Base-by-base conservation (phyloP, 2,888 invertebrate genomes). In the Monochamus alternatus region DNA sequence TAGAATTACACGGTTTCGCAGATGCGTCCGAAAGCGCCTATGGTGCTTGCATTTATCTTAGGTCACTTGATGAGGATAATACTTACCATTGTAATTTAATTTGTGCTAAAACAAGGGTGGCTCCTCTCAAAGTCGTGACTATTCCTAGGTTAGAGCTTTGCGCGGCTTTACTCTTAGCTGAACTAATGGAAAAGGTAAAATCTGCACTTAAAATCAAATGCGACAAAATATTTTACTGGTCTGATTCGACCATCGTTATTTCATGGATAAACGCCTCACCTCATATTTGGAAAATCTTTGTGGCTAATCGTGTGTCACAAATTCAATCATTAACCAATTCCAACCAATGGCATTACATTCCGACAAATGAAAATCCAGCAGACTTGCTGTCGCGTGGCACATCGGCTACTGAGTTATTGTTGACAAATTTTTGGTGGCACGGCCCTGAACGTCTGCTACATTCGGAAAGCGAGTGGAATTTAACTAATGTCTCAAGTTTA, bases 281-380 rank as follows among this genome's bases (percentile, higher is more conserved):
- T 44, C 63, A 63, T 44, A 9, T 44, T 5, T 60, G 60, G 43
- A 80, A 82, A 76, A 73, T 77, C 4, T 81, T 81, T 55, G 72
- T 76, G 2, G 65, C 69, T n/a, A 78, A 78, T 55, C 67, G 80
- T 22, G 71, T 78, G 22, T 67, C 78, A 9, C 76, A 78, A 47
- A 81, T 81, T 62, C 76, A 78, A 74, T 14, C 43, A 2, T 32
- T 79, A 14, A 75, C 79, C 2, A 10, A 55, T 1, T 43, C 76
- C 38, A 47, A 10, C 32, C 65, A 69, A 22, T 82, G 82, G 78
- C 52, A 58, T 9, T 76, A 80, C 64, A 75, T 81, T 38, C 69
- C 74, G 5, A 67, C 75, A 5, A 75, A 68, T 14, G 74, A 74
- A 9, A 81, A 81, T 68, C 76, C 78, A 12, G 79, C 77, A 9